Percentiles rank a stretch among this genome's conserved stretches.
These are phyloP conservation scores for Propithecus perrieri DNA, from an alignment of 2,797 vertebrate species.

Conservation along the genomic window DNA sequence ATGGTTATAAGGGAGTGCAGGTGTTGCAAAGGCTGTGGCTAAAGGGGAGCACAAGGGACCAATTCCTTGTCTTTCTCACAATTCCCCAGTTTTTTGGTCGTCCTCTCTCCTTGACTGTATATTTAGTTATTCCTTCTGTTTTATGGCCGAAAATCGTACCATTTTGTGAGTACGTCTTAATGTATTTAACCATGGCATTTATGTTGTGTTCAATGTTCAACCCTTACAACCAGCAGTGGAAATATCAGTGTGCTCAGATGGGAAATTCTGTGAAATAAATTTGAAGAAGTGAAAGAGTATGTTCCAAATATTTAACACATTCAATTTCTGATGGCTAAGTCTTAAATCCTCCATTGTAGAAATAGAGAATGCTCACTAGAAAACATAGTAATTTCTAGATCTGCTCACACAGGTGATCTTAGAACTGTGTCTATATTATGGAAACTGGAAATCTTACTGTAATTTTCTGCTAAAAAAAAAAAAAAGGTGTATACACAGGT, in stretches of 20 bases:
- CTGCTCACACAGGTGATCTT: neutral
- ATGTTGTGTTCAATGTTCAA: neutral
- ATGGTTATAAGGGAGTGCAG: neutral
- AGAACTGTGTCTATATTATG: neutral
- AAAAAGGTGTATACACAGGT: no score
- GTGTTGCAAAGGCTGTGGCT: neutral
- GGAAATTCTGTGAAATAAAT: no score
- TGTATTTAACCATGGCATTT: neutral
- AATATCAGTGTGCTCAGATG: no score
- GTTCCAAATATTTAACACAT: no score
- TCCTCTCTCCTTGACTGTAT: neutral
- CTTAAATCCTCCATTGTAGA: neutral
- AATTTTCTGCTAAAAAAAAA: neutral
- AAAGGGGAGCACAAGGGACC: neutral
- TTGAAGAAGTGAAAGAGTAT: no score
- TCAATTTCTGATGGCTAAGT: neutral
- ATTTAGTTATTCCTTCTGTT: neutral
- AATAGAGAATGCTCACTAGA: neutral
- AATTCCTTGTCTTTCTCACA: neutral
- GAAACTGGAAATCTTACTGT: neutral
- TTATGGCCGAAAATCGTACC: neutral
- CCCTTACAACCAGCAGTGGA: neutral
- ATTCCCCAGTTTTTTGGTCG: neutral
- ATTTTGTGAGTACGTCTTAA: neutral
- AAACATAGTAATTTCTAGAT: neutral